Base-by-base conservation (phyloP, 1,140 invertebrate species). In the Drosophila erecta region DNA sequence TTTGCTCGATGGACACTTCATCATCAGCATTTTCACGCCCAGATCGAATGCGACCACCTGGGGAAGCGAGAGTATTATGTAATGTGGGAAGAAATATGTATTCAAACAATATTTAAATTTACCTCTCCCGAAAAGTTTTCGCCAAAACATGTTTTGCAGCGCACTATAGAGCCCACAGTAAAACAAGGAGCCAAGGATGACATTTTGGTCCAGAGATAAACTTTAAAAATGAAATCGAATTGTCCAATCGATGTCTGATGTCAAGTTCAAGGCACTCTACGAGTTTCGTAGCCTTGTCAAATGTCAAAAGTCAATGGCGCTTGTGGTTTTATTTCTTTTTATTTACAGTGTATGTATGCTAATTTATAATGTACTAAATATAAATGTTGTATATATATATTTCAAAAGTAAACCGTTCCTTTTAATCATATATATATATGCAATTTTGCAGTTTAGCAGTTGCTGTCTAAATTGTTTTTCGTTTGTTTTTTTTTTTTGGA, bases 261-360 rank as follows among this genome's bases (percentile, higher is more conserved):
- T 15, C 10, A 35, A 44, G 5, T 35, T 65, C 64, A 43, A 51
- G 30, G 64, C 64, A 51, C 17, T 43, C 58, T 62, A 14, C 1
- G 24, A 40, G 10, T 50, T 51, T 4, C 35, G 17, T 20, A n/a
- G 15, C n/a, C 30, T 30, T n/a, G 46, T 7, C n/a, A n/a, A n/a
- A n/a, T n/a, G 46, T n/a, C 24, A 35, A 60, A 33, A 57, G 14
- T 17, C 44, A 4, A 3, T 20, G 22, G 6, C 8, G 30, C 33
- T 40, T 77, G 61, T 38, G 56, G 71, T 78, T 89, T 83, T 87
- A 87, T 87, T 87, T 89, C 84, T 73, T 84, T 89, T 89, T 89
- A 89, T 89, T 90, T 89, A 89, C 84, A 89, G 73, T 89, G 84
- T 87, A 86, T 86, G 81, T 85, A 87, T 89, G 84, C 84, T 87